Evolutionary conservation across 1,140 invertebrate species (phyloP).

Genomic region (Dendrolimus kikuchii): DNA sequence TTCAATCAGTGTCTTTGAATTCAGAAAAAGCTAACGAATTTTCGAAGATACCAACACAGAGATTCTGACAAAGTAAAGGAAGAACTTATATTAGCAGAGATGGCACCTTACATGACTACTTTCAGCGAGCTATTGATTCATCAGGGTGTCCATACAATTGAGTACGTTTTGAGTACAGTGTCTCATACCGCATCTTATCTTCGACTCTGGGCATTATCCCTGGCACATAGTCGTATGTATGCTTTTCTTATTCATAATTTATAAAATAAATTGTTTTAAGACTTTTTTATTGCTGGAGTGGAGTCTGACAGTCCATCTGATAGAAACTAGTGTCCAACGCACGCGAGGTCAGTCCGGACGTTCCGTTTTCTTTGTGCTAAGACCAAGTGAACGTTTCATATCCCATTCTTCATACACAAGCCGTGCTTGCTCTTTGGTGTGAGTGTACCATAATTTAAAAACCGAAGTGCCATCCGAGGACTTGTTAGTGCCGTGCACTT

Average conservation of each 20-base stretch:
- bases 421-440: too few relatives aligned
- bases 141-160: slow-evolving; percentile 97
- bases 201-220: slow-evolving; percentile 95
- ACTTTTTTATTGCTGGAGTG: too few relatives aligned
- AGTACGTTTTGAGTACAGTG: slow-evolving; percentile 96
- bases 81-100: slow-evolving; percentile 31
- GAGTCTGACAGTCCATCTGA: too few relatives aligned
- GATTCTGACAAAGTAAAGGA: slow-evolving; percentile 42
- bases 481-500: too few relatives aligned
- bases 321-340: too few relatives aligned
- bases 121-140: slow-evolving; percentile 93
- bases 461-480: too few relatives aligned
- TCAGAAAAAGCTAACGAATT: slow-evolving; percentile 31
- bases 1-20: not conserved
- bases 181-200: slow-evolving; percentile 98
- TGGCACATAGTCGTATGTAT: slow-evolving; percentile 95
- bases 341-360: too few relatives aligned
- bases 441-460: too few relatives aligned
- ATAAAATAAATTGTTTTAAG: too few relatives aligned
- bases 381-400: too few relatives aligned
- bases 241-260: not conserved
- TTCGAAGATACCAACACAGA: slow-evolving; percentile 28
- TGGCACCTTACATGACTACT: slow-evolving; percentile 57
- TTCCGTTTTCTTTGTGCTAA: too few relatives aligned
- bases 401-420: too few relatives aligned